These are phyloP conservation scores for Altica lythri DNA, from an alignment of 2,888 invertebrate genomes.

Conservation along the genomic window DNA sequence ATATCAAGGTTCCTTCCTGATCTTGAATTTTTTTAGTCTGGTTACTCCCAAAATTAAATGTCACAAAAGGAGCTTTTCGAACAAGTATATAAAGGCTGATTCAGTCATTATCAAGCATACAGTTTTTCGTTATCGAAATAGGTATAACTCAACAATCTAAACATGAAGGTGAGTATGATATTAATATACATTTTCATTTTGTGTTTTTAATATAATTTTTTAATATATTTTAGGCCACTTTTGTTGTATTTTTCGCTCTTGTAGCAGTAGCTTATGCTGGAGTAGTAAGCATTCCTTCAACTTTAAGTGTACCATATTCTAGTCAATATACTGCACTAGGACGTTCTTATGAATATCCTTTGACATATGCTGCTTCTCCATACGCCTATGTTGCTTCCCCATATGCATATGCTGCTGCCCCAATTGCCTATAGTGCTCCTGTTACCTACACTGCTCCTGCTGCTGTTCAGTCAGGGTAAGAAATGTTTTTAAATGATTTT, in stretches of 20 bases:
- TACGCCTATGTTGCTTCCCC: not conserved
- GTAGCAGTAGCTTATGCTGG: slow-evolving; percentile 49
- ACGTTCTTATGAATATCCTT: slow-evolving; percentile 23
- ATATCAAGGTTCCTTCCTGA: slow-evolving; percentile 16
- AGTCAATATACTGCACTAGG: slow-evolving; percentile 35
- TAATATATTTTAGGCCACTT: slow-evolving; percentile 37
- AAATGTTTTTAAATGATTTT: too few relatives aligned
- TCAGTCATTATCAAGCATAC: slow-evolving; percentile 29
- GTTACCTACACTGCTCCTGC: slow-evolving; percentile 44
- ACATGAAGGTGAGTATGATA: slow-evolving; percentile 36
- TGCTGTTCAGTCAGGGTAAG: slow-evolving; percentile 50
- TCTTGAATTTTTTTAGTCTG: slow-evolving; percentile 6
- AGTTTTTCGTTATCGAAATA: slow-evolving; percentile 43
- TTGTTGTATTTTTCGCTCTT: slow-evolving; percentile 49
- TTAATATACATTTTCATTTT: not conserved
- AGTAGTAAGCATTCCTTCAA: slow-evolving; percentile 33
- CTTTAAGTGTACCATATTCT: slow-evolving; percentile 37
- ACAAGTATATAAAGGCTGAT: slow-evolving; percentile 33
- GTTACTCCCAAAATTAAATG: slow-evolving; percentile 16
- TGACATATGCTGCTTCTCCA: too few relatives aligned
- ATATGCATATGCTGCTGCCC: slow-evolving; percentile 27
- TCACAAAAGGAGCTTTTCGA: too few relatives aligned
- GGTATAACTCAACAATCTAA: slow-evolving; percentile 36
- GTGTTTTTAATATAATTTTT: not conserved
- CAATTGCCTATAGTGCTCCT: slow-evolving; percentile 30